Percentiles rank a stretch among this genome's conserved stretches.
Evolutionary conservation across 2,888 invertebrate genomes (phyloP).

Genomic region (Parascotia fuliginaria): DNA sequence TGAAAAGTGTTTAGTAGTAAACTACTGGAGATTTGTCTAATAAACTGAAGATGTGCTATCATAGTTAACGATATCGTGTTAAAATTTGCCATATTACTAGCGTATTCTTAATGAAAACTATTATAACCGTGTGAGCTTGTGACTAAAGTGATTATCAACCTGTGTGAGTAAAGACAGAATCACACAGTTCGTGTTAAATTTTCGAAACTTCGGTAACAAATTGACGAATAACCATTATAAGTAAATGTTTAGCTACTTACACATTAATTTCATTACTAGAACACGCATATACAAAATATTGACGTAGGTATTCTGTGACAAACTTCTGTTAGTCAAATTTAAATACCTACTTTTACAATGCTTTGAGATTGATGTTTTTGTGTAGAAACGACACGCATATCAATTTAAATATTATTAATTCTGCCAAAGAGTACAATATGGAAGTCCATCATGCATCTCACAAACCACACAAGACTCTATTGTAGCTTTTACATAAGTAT

Average conservation of each 20-base stretch:
- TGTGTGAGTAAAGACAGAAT: conserved; percentile 25
- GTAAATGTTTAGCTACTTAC: conserved; percentile 19
- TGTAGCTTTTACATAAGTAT: too few species aligned
- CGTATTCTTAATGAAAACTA: conserved; percentile 15
- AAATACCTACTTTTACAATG: too few species aligned
- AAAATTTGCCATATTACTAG: conserved; percentile 21
- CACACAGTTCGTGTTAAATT: conserved; percentile 43
- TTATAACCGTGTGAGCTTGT: conserved; percentile 18
- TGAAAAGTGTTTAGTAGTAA: too few species aligned
- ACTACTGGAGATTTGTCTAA: too few species aligned
- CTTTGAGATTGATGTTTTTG: not conserved
- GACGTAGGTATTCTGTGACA: not conserved
- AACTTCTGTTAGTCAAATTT: not conserved
- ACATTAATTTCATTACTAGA: conserved; percentile 16
- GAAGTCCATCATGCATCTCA: not conserved
- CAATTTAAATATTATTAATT: not conserved
- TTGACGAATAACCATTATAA: conserved; percentile 47
- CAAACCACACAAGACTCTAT: not conserved
- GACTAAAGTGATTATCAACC: conserved; percentile 19
- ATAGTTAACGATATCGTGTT: too few species aligned
- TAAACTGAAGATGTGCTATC: too few species aligned
- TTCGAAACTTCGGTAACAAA: conserved; percentile 54
- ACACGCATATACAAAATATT: conserved; percentile 2
- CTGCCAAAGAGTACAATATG: not conserved
- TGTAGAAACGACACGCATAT: not conserved